Conservation (phyloP, 2,888 invertebrate genomes). For the Antheraea yamamai region DNA sequence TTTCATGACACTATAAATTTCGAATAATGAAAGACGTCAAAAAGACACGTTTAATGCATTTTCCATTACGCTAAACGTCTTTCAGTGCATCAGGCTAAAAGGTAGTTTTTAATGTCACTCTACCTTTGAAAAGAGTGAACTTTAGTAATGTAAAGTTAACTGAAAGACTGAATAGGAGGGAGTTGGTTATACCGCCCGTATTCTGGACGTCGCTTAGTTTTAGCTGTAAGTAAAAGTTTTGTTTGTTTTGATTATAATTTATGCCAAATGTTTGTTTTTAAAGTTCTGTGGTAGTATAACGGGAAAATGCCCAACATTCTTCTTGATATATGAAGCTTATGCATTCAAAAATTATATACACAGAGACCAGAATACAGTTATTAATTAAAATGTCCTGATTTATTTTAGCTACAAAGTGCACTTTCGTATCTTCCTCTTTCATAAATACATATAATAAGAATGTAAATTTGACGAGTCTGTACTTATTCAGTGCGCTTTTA, state of each 20-base stretch:
- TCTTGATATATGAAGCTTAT: too few species aligned
- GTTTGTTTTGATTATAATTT: background rate
- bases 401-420: too few species aligned
- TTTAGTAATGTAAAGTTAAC: constrained; percentile 14
- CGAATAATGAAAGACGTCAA: constrained; percentile 9
- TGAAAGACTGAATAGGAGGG: constrained; percentile 11
- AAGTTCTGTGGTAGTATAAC: background rate
- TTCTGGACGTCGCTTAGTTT: background rate
- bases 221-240: background rate
- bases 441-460: too few species aligned
- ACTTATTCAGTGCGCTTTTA: too few species aligned
- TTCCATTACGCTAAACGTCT: constrained; percentile 17
- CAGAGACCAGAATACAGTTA: too few species aligned
- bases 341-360: too few species aligned
- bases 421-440: too few species aligned
- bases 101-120: constrained; percentile 17
- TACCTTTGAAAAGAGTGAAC: constrained; percentile 6
- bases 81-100: constrained; percentile 10
- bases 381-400: too few species aligned
- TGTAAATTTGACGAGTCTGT: too few species aligned
- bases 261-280: background rate
- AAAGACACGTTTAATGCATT: constrained; percentile 6
- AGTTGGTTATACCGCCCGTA: background rate
- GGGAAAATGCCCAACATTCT: too few species aligned
- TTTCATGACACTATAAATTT: constrained; percentile 10